A percentile compares a stretch with the other conserved stretches of the same genome.
Conservation (phyloP, 2,113 vertebrate genomes). For the Perca flavescens region DNA sequence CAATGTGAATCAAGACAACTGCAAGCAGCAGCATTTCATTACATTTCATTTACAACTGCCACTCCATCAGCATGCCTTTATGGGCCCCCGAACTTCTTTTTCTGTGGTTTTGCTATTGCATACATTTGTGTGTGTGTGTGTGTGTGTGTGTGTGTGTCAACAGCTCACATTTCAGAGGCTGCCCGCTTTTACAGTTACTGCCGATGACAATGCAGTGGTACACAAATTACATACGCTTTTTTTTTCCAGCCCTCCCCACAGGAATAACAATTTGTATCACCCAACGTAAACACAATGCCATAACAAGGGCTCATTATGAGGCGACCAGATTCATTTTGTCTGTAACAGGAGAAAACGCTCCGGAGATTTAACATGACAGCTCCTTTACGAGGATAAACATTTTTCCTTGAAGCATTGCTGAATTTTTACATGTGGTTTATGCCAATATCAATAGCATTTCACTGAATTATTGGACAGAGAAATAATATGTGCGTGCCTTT, state of each 20-base stretch:
- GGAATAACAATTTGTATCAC: constrained; percentile 73
- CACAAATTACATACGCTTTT: constrained; percentile 70
- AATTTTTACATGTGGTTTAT: constrained; percentile 51
- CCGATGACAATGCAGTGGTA: constrained; percentile 66
- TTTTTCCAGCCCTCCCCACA: constrained; percentile 52
- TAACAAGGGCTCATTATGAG: constrained; percentile 76
- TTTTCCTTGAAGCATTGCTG: constrained; percentile 66
- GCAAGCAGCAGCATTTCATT: constrained; percentile 60
- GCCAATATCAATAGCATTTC: constrained; percentile 48
- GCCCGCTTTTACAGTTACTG: constrained; percentile 56
- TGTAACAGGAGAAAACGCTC: constrained; percentile 66
- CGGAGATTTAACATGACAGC: constrained; percentile 73
- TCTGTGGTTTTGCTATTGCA: constrained; percentile 49
- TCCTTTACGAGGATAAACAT: constrained; percentile 71
- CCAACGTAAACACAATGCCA: constrained; percentile 73
- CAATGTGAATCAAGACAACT: constrained; percentile 48
- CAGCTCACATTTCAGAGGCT: constrained; percentile 62
- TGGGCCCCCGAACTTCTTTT: constrained; percentile 58
- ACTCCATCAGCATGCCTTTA: constrained; percentile 54
- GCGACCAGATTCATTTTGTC: constrained; percentile 71
- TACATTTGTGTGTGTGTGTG: constrained; percentile 30
- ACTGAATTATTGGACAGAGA: constrained; percentile 22
- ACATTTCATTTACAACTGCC: constrained; percentile 64
- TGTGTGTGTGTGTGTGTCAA: constrained; percentile 39
- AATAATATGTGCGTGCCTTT: constrained; percentile 3